Evolutionary conservation across 2,113 vertebrate genomes (phyloP), one percentile per base, ranked within the genome.

Genomic region (Grantiella picta): DNA sequence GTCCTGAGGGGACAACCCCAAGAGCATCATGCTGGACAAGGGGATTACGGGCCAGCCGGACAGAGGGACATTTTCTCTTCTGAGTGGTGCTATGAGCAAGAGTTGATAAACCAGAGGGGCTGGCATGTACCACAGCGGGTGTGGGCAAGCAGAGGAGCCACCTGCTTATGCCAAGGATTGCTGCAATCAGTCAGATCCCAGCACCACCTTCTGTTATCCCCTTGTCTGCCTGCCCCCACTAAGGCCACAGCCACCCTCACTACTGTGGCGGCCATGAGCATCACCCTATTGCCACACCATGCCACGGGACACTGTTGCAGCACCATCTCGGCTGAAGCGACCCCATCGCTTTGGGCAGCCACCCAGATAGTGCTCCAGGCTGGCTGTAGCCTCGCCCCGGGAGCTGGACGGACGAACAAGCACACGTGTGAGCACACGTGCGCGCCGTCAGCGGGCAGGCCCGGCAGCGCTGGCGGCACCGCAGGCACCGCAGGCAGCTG

Each of bases 61-160:
- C 13, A 45, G 69, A 17, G 10, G 16, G 64, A 65, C 1, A 9
- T 25, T 29, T 12, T 19, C 68, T 50, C 33, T 12, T 47, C 63
- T 38, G 5, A n/a, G 56, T 16, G 82, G 50, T 7, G 6, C 64
- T 85, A 63, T 35, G 61, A 64, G 33, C 65, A 35, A 77, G 60
- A 76, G 68, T 52, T 25, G 65, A 33, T 12, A 64, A 70, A 40
- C 18, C 14, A 28, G 49, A 70, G 11, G 42, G 35, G 11, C 35
- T 7, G 82, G 65, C 64, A 13, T 0, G 5, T 0, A 1, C 57
- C 25, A 2, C 1, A 2, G 23, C 35, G 9, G 24, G 2, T 2
- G 29, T 8, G 10, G 71, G 57, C 47, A 50, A 56, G 28, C 54
- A 36, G 29, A 27, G 9, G 40, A 15, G 54, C 42, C 7, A 7